Conservation (phyloP, 2,888 invertebrate species). For the Glaucopsyche alexis region DNA sequence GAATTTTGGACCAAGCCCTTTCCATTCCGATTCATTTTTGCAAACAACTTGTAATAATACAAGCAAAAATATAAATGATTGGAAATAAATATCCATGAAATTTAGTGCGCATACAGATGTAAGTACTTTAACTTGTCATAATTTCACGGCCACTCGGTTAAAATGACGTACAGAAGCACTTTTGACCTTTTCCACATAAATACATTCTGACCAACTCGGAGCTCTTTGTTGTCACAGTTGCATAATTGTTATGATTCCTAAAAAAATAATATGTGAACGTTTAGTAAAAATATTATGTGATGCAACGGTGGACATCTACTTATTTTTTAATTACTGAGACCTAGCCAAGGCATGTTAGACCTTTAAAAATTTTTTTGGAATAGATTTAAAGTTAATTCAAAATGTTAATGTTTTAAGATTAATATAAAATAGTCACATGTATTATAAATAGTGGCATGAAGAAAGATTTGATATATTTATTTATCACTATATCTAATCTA, state of each 20-base stretch:
- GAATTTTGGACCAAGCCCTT: too few relatives aligned
- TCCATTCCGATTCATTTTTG: neutral
- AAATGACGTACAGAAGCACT: conserved; percentile 31
- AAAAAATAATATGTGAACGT: too few relatives aligned
- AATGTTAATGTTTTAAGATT: too few relatives aligned
- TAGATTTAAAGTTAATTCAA: too few relatives aligned
- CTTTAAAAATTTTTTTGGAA: too few relatives aligned
- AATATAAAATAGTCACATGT: too few relatives aligned
- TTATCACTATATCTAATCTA: neutral
- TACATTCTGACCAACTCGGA: conserved; percentile 16
- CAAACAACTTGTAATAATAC: neutral
- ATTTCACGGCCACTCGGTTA: conserved; percentile 37
- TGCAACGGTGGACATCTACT: too few relatives aligned
- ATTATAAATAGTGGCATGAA: too few relatives aligned
- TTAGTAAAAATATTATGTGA: too few relatives aligned
- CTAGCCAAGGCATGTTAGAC: too few relatives aligned
- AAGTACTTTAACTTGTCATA: conserved; percentile 33
- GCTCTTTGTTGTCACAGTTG: neutral
- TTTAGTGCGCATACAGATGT: conserved; percentile 13
- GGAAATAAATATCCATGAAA: conserved; percentile 14
- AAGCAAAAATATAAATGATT: neutral
- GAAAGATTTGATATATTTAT: neutral
- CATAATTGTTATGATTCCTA: neutral
- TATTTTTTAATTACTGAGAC: too few relatives aligned
- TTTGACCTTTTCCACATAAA: conserved; percentile 28